These are phyloP conservation scores for Cylloceria caligata DNA, from an alignment of 2,888 invertebrate genomes.

Conservation along the genomic window DNA sequence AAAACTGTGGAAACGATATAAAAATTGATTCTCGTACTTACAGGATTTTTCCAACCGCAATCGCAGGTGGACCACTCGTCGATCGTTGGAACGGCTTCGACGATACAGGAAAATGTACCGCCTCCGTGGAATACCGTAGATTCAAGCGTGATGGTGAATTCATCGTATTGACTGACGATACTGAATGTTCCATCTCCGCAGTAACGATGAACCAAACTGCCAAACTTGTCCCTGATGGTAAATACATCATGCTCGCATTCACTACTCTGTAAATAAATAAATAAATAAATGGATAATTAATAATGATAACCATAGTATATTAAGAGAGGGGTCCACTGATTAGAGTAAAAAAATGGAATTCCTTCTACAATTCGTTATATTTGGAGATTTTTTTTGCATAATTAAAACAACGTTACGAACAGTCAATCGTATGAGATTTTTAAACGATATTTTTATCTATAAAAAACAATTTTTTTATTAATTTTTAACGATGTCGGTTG, in stretches of 20 bases:
- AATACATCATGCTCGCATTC: slow-evolving; percentile 85
- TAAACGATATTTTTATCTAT: too few species aligned
- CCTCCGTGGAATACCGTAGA: slow-evolving; percentile 80
- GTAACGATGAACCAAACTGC: slow-evolving; percentile 85
- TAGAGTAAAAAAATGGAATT: too few species aligned
- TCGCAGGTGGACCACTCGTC: slow-evolving; percentile 82
- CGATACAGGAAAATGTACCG: slow-evolving; percentile 86
- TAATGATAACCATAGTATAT: too few species aligned
- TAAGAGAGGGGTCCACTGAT: too few species aligned
- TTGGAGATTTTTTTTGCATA: too few species aligned
- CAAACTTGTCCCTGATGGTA: slow-evolving; percentile 84
- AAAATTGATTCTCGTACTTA: slow-evolving; percentile 60
- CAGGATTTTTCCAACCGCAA: slow-evolving; percentile 87
- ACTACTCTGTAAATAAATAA: slow-evolving; percentile 82
- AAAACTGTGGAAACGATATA: too few species aligned
- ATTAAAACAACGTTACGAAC: too few species aligned
- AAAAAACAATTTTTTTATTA: too few species aligned
- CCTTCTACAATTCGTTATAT: too few species aligned
- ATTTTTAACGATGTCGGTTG: too few species aligned
- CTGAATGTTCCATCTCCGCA: slow-evolving; percentile 85
- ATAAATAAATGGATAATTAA: too few species aligned
- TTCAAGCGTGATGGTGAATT: slow-evolving; percentile 74
- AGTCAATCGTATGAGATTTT: too few species aligned
- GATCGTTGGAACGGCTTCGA: slow-evolving; percentile 73
- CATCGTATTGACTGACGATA: slow-evolving; percentile 74